phyloP scores from a whole-genome alignment of 2,888 invertebrate genomes.

The Ptychoptera albimana region DNA sequence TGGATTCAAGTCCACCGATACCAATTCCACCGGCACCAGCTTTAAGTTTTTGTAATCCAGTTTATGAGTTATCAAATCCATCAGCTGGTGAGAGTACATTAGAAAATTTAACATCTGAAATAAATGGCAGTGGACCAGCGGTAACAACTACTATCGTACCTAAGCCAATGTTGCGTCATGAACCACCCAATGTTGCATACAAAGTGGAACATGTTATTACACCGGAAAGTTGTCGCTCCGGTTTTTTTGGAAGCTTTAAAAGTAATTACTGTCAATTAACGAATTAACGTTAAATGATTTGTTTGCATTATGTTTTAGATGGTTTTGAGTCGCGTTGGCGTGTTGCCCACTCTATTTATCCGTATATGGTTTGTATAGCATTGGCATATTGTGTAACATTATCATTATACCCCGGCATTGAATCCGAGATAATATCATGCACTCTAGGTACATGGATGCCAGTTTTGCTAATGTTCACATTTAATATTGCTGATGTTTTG shows the following conservation, averaged over 20 bases:
- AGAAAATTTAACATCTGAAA: constrained; percentile 11
- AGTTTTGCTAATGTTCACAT: constrained; percentile 74
- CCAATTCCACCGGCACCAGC: constrained; percentile 30
- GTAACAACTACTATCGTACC: constrained; percentile 18
- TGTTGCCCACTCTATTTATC: constrained; percentile 71
- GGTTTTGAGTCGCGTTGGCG: constrained; percentile 46
- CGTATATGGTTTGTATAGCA: constrained; percentile 80
- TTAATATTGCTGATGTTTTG: constrained; percentile 72
- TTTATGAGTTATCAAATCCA: constrained; percentile 58
- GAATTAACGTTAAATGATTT: neutral
- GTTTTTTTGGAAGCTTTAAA: constrained; percentile 25
- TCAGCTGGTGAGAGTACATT: constrained; percentile 34
- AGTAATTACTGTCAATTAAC: constrained; percentile 9
- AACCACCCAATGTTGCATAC: constrained; percentile 25
- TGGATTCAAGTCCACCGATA: constrained; percentile 51
- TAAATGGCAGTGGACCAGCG: constrained; percentile 21
- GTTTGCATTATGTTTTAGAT: constrained; percentile 11
- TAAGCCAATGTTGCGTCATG: neutral
- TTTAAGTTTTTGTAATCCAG: constrained; percentile 70
- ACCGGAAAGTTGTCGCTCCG: constrained; percentile 24
- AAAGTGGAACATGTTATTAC: constrained; percentile 31
- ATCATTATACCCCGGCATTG: constrained; percentile 78
- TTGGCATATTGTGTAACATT: constrained; percentile 80
- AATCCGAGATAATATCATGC: constrained; percentile 76
- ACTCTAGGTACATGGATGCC: constrained; percentile 80